These are phyloP conservation scores for Nannospalax galili DNA, from an alignment of 2,113 vertebrate genomes.

Conservation along the genomic window DNA sequence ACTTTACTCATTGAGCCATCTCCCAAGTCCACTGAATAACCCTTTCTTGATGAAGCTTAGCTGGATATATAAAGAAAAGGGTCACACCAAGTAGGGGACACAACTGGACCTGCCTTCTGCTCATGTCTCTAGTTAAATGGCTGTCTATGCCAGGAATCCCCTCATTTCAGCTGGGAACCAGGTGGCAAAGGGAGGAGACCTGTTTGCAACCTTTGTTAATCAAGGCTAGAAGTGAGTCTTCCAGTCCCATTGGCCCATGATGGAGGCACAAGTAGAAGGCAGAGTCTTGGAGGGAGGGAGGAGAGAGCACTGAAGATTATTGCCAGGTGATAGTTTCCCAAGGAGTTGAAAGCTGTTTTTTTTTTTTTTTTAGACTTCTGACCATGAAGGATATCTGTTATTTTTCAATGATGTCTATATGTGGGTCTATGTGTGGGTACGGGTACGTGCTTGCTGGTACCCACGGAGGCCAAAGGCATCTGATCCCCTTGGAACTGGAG, in stretches of 20 bases:
- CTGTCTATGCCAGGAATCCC: background rate
- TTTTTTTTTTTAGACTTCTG: too few species aligned
- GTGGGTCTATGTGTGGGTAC: too few species aligned
- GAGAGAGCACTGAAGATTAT: background rate
- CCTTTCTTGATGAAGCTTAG: background rate
- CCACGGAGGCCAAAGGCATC: too few species aligned
- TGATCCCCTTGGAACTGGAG: too few species aligned
- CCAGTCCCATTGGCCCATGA: background rate
- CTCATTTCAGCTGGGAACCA: background rate
- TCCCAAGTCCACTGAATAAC: fast-evolving
- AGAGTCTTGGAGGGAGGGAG: background rate
- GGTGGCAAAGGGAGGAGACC: background rate
- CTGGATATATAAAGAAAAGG: background rate
- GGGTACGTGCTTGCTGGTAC: too few species aligned
- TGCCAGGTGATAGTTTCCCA: background rate
- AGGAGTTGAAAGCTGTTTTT: too few species aligned
- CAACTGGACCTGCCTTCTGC: background rate
- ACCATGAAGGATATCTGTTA: too few species aligned
- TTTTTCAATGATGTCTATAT: too few species aligned
- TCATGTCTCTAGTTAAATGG: too few species aligned
- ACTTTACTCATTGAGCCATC: background rate
- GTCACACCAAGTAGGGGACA: background rate
- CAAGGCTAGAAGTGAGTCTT: background rate
- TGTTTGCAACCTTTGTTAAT: background rate
- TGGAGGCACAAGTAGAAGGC: background rate